phyloP scores from a whole-genome alignment of 2,113 vertebrate species.

The Lepidothrix coronata region DNA sequence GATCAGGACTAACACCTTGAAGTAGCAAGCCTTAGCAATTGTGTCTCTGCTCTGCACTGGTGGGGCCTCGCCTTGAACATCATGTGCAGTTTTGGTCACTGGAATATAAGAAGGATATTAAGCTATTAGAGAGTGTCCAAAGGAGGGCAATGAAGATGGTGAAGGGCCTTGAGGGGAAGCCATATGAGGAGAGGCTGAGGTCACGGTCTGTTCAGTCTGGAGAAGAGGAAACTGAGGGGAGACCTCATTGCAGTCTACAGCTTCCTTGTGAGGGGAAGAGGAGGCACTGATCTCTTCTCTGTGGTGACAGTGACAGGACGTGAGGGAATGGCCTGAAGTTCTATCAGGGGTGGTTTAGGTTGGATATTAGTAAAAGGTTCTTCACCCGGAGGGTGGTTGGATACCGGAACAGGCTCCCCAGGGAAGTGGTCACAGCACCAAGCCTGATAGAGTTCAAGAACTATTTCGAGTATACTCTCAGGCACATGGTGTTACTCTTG shows the following conservation, averaged over 20 bases:
- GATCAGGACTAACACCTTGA: background rate
- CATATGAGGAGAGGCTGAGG: background rate
- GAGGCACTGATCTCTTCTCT: background rate
- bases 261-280: background rate
- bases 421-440: background rate
- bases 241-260: background rate
- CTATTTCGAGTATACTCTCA: background rate
- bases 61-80: background rate
- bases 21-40: background rate
- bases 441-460: background rate
- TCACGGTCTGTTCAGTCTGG: background rate
- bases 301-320: background rate
- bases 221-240: background rate
- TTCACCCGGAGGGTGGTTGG: background rate
- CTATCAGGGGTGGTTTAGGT: background rate
- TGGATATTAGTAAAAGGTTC: background rate
- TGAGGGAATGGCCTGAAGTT: background rate
- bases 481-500: background rate
- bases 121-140: background rate
- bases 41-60: background rate
- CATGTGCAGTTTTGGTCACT: background rate
- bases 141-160: background rate
- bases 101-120: background rate
- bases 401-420: background rate
- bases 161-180: background rate